Percentiles rank a stretch among this genome's conserved stretches.
Evolutionary conservation across 2,797 vertebrate species (phyloP).

Genomic region (Anas georgica): DNA sequence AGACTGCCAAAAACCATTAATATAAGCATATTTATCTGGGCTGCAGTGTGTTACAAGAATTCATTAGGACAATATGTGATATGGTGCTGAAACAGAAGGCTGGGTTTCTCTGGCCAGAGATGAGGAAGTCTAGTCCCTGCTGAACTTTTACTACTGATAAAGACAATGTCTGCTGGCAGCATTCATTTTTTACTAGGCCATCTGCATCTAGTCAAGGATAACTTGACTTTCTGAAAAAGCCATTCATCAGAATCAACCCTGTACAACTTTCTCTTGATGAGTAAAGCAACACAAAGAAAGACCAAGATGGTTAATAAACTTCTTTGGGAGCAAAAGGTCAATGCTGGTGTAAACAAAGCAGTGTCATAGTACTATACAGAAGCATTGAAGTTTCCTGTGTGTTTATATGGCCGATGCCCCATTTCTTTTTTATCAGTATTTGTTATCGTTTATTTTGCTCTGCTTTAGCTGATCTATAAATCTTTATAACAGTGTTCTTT

Average conservation of each 20-base stretch:
- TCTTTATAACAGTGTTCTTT: constrained; percentile 73
- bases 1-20: constrained; percentile 71
- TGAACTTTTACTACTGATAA: constrained; percentile 83
- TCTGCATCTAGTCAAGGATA: constrained; percentile 85
- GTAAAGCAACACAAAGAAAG: constrained; percentile 72
- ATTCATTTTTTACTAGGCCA: constrained; percentile 84
- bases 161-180: constrained; percentile 79
- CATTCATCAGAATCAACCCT: constrained; percentile 73
- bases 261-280: constrained; percentile 67
- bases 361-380: constrained; percentile 76
- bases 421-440: constrained; percentile 72
- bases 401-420: constrained; percentile 72
- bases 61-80: constrained; percentile 81
- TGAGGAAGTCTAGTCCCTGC: constrained; percentile 80
- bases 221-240: constrained; percentile 78
- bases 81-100: constrained; percentile 82
- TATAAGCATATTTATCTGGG: constrained; percentile 75
- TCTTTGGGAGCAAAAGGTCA: constrained; percentile 71
- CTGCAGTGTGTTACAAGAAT: constrained; percentile 74
- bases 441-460: constrained; percentile 72
- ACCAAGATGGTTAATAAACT: constrained; percentile 77
- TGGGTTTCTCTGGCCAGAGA: constrained; percentile 68
- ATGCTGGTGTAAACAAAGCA: constrained; percentile 74
- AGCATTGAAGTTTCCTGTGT: constrained; percentile 74
- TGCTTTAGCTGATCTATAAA: constrained; percentile 72